These are phyloP conservation scores for Ornithoptera priamus DNA, from an alignment of 2,888 invertebrate species.

Conservation along the genomic window DNA sequence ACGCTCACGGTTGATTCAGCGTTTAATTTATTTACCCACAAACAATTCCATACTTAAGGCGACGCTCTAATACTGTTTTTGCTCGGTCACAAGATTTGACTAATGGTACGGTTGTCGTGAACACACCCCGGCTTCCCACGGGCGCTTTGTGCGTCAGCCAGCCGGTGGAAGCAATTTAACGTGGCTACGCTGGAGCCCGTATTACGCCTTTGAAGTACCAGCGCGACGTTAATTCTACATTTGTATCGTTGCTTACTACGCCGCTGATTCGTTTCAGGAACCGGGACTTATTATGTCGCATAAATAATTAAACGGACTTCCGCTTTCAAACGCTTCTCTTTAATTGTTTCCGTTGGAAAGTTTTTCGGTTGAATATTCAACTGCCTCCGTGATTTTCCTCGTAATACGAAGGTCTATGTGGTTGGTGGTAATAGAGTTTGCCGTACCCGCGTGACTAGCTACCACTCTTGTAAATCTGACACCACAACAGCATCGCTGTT, in stretches of 20 bases:
- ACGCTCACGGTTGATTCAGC: conserved; percentile 33
- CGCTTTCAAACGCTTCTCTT: neutral
- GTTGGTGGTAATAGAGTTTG: too few relatives aligned
- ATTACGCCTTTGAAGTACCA: conserved; percentile 28
- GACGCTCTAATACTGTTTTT: conserved; percentile 50
- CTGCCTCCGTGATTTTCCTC: too few relatives aligned
- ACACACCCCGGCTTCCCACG: conserved; percentile 62
- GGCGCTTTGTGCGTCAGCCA: conserved; percentile 39
- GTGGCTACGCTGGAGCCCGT: conserved; percentile 32
- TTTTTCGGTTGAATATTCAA: too few relatives aligned
- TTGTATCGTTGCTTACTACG: conserved; percentile 13
- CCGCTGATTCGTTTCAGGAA: conserved; percentile 22
- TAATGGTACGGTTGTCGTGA: conserved; percentile 60
- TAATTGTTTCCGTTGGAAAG: neutral
- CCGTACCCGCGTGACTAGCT: too few relatives aligned
- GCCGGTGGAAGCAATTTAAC: conserved; percentile 41
- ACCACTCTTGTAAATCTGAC: too few relatives aligned
- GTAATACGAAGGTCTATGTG: too few relatives aligned
- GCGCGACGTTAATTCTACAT: conserved; percentile 27
- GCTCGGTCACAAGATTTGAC: conserved; percentile 66
- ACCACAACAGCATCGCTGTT: too few relatives aligned
- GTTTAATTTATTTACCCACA: conserved; percentile 39
- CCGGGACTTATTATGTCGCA: conserved; percentile 11
- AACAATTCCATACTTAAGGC: conserved; percentile 39
- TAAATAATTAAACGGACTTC: conserved; percentile 7